Conservation (phyloP, 1,140 invertebrate species). For the Macrosteles quadrilineatus region DNA sequence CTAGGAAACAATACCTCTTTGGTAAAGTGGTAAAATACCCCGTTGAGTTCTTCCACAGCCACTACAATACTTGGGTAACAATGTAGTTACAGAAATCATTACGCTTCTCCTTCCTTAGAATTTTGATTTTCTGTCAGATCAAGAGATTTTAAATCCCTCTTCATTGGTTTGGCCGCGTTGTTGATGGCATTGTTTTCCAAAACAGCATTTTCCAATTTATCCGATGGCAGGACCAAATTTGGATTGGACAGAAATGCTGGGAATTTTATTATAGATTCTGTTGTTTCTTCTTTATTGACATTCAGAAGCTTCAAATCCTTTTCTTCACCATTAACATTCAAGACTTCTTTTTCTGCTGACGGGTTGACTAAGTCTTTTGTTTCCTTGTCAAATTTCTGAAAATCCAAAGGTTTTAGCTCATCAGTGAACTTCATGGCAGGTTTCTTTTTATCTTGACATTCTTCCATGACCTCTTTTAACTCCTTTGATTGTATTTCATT, state of each 20-base stretch:
- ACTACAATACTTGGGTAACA: no score
- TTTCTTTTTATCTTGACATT: conserved; percentile 13
- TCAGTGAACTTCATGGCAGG: neutral
- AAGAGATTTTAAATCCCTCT: conserved; percentile 47
- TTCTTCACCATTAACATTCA: no score
- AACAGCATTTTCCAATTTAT: conserved; percentile 2
- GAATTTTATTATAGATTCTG: conserved; percentile 43
- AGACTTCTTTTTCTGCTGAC: neutral
- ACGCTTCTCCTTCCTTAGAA: conserved; percentile 30
- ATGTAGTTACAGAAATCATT: neutral
- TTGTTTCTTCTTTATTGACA: no score
- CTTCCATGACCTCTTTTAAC: neutral
- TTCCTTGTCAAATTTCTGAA: neutral
- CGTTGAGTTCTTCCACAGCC: no score
- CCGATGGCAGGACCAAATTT: conserved; percentile 13
- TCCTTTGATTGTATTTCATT: neutral
- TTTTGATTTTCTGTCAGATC: conserved; percentile 35
- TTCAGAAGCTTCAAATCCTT: no score
- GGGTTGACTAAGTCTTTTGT: no score
- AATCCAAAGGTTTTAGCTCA: conserved; percentile 24
- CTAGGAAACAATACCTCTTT: no score
- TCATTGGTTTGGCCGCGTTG: conserved; percentile 44
- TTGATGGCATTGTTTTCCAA: neutral
- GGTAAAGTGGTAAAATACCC: no score
- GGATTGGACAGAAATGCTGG: conserved; percentile 46